Percentiles rank a stretch among this genome's conserved stretches.
These are phyloP conservation scores for Tringa solitaria DNA, from an alignment of 2,113 vertebrate species.

Conservation along the genomic window DNA sequence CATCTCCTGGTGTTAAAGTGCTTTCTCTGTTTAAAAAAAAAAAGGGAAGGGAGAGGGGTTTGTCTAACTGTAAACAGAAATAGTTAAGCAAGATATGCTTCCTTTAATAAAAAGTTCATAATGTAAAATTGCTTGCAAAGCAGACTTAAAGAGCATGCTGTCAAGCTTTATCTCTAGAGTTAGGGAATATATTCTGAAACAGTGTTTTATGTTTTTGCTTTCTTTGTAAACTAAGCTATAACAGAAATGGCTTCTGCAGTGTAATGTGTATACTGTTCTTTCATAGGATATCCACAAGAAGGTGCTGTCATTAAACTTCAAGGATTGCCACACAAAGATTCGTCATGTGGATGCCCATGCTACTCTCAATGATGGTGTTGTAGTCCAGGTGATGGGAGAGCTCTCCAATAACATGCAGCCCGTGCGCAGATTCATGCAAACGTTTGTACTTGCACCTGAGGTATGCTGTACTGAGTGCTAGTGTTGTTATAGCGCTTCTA, in stretches of 20 bases:
- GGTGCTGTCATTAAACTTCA: conserved; percentile 94
- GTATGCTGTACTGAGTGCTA: conserved; percentile 57
- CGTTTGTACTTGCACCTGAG: conserved; percentile 95
- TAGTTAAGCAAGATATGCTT: neutral
- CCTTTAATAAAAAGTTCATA: neutral
- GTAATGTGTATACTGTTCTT: fast-evolving
- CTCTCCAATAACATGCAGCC: conserved; percentile 98
- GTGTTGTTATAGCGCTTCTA: fast-evolving
- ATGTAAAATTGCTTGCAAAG: neutral
- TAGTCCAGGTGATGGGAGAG: conserved; percentile 98
- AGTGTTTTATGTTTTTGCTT: neutral
- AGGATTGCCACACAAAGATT: conserved; percentile 97
- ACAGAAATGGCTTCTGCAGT: neutral
- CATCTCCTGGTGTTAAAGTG: neutral
- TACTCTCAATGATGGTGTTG: conserved; percentile 93
- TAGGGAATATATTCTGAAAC: neutral
- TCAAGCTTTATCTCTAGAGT: neutral
- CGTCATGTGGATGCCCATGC: conserved; percentile 95
- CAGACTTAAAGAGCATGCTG: neutral
- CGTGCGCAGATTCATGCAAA: conserved; percentile 98
- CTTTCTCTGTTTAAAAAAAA: neutral
- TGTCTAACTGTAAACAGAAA: neutral
- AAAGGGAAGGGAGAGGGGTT: neutral
- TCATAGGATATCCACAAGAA: conserved; percentile 89
- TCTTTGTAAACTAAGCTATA: neutral